A percentile compares a stretch with the other conserved stretches of the same genome.
Evolutionary conservation across 2,888 invertebrate genomes (phyloP).

Genomic region (Xiphydria camelus): DNA sequence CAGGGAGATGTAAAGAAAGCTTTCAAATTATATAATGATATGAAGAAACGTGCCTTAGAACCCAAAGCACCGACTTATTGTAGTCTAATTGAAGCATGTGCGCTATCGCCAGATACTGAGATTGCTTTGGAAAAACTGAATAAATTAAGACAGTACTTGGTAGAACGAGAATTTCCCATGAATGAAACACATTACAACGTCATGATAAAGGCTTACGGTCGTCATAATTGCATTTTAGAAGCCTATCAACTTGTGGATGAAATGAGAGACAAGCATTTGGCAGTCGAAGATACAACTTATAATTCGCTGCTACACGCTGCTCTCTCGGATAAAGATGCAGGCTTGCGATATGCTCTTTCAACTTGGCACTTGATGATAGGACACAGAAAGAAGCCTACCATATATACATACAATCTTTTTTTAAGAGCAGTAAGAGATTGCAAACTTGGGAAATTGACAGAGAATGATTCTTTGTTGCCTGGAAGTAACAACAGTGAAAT

Average conservation of each 20-base stretch:
- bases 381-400: slow-evolving; percentile 68
- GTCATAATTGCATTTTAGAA: slow-evolving; percentile 75
- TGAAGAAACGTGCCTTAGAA: slow-evolving; percentile 74
- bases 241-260: slow-evolving; percentile 86
- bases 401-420: slow-evolving; percentile 80
- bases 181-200: slow-evolving; percentile 81
- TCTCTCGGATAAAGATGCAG: slow-evolving; percentile 75
- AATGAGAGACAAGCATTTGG: slow-evolving; percentile 70
- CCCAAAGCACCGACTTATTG: slow-evolving; percentile 78
- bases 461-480: slow-evolving; percentile 31
- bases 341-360: slow-evolving; percentile 78
- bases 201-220: slow-evolving; percentile 90
- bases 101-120: slow-evolving; percentile 71
- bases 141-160: slow-evolving; percentile 69
- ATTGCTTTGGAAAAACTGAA: slow-evolving; percentile 73
- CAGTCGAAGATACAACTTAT: slow-evolving; percentile 70
- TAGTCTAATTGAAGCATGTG: slow-evolving; percentile 85
- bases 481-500: slow-evolving; percentile 16
- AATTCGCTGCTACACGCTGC: slow-evolving; percentile 85
- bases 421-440: slow-evolving; percentile 81
- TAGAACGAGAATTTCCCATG: slow-evolving; percentile 69
- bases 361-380: slow-evolving; percentile 85
- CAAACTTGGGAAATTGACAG: slow-evolving; percentile 67
- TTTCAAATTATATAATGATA: slow-evolving; percentile 79
- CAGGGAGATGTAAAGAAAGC: slow-evolving; percentile 86